Conservation (phyloP, 2,797 vertebrate genomes). For the Hapalemur alaotrensis region DNA sequence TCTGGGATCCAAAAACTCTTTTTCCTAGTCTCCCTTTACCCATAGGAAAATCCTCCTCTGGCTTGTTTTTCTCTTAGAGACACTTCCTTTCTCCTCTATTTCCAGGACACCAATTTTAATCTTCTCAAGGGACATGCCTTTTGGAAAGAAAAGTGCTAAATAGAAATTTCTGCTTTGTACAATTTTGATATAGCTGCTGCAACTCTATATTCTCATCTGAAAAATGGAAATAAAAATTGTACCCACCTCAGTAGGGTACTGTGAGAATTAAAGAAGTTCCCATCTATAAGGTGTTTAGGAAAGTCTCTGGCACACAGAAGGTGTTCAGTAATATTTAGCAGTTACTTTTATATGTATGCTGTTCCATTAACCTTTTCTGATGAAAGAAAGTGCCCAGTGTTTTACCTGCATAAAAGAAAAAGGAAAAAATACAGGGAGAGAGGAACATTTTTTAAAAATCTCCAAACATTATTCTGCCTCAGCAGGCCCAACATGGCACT, state of each 20-base stretch:
- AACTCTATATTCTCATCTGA: background rate
- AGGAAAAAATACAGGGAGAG: background rate
- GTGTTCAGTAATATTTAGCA: background rate
- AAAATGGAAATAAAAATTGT: background rate
- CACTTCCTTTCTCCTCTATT: background rate
- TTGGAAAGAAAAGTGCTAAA: background rate
- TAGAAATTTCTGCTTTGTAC: background rate
- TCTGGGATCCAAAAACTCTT: background rate
- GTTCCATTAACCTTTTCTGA: background rate
- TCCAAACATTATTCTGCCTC: background rate
- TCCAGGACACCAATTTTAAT: background rate
- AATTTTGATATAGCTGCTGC: background rate
- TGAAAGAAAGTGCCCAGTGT: background rate
- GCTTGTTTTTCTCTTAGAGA: background rate
- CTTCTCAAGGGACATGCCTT: background rate
- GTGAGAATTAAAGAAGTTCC: background rate
- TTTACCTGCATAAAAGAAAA: background rate
- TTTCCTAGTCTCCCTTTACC: background rate
- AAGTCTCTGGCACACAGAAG: background rate
- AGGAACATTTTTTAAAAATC: background rate
- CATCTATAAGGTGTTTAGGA: background rate
- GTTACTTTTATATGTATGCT: background rate
- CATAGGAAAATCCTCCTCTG: background rate
- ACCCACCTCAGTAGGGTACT: too few relatives aligned
- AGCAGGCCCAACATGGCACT: background rate